Conservation (phyloP, 2,888 invertebrate genomes). For the Caenorhabditis sp. region DNA sequence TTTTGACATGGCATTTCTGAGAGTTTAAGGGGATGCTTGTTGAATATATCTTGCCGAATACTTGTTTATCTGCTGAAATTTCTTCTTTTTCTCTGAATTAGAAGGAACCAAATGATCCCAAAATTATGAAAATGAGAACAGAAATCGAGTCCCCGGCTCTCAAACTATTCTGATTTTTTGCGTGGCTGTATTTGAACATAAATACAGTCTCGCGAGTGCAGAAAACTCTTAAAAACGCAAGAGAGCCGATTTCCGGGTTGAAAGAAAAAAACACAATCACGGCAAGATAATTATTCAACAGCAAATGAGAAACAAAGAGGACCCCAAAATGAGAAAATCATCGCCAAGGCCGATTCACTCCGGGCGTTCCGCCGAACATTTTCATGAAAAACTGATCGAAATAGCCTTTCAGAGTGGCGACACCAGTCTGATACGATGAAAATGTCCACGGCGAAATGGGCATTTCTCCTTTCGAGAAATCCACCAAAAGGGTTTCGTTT, state of each 20-base stretch:
- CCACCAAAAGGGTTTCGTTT: constrained; percentile 56
- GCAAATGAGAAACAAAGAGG: constrained; percentile 18
- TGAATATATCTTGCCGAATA: constrained; percentile 58
- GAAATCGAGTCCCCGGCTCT: constrained; percentile 4
- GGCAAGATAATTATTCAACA: constrained; percentile 45
- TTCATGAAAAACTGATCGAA: constrained; percentile 62
- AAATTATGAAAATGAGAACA: neutral
- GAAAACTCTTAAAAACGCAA: too few relatives aligned
- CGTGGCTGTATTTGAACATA: too few relatives aligned
- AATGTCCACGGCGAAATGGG: constrained; percentile 26
- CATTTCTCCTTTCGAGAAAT: constrained; percentile 48
- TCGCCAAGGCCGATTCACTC: constrained; percentile 59
- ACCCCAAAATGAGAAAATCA: constrained; percentile 7
- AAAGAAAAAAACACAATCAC: constrained; percentile 42
- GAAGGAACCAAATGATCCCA: neutral
- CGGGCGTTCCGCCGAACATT: constrained; percentile 65
- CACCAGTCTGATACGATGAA: constrained; percentile 42
- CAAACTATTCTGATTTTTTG: too few relatives aligned
- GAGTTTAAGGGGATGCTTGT: constrained; percentile 53
- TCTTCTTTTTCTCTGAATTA: neutral
- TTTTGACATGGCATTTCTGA: constrained; percentile 28
- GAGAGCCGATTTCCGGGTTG: too few relatives aligned
- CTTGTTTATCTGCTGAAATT: constrained; percentile 54
- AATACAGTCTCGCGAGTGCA: too few relatives aligned
- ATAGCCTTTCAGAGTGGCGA: constrained; percentile 54